A percentile compares a stretch with the other conserved stretches of the same genome.
These are phyloP conservation scores for Nibea coibor DNA, from an alignment of 2,113 vertebrate species.

Conservation along the genomic window DNA sequence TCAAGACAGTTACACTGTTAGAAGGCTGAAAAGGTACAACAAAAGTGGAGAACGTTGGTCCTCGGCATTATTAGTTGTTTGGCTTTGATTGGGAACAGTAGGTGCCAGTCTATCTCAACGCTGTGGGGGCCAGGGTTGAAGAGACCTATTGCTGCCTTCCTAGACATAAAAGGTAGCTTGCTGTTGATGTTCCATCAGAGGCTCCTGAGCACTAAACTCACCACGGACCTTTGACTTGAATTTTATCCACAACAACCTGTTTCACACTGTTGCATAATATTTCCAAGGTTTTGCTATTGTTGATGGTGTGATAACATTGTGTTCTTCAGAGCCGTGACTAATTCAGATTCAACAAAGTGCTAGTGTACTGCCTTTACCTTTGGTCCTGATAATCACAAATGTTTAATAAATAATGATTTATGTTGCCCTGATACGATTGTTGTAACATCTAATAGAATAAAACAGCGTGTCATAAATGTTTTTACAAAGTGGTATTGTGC, in stretches of 20 bases:
- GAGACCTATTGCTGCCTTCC: no score
- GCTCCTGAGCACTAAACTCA: no score
- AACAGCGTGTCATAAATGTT: not conserved
- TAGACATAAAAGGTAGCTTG: no score
- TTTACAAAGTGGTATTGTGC: not conserved
- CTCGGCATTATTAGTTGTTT: no score
- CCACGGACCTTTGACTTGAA: no score
- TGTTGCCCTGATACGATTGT: not conserved
- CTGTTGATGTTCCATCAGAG: no score
- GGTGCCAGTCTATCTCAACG: no score
- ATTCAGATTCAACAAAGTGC: not conserved
- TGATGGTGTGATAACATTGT: slow-evolving; percentile 19
- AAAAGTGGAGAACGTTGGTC: not conserved
- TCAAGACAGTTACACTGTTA: no score
- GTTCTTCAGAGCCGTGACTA: not conserved
- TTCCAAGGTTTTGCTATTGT: slow-evolving; percentile 1
- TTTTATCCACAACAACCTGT: not conserved
- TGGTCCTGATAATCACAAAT: not conserved
- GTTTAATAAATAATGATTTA: not conserved
- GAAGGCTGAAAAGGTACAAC: no score
- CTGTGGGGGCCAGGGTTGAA: no score
- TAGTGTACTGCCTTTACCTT: not conserved
- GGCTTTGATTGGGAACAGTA: no score
- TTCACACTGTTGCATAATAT: not conserved
- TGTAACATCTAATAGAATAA: not conserved